phyloP scores from a whole-genome alignment of 2,888 invertebrate species.

The Furcula furcula region DNA sequence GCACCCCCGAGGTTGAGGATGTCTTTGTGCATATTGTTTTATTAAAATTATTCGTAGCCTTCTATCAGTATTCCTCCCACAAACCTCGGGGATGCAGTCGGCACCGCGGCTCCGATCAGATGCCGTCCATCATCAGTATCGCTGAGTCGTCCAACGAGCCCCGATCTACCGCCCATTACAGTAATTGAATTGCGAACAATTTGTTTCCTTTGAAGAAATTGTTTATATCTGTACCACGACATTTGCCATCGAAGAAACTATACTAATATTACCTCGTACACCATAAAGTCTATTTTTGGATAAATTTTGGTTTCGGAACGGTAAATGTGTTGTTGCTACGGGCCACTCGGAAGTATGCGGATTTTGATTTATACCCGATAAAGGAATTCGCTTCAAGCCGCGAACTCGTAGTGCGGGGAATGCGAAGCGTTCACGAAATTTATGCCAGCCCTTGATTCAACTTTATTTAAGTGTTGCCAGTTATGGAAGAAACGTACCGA shows the following conservation, averaged over 20 bases:
- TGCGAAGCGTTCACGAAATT: constrained; percentile 23
- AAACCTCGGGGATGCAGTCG: not conserved
- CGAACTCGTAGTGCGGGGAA: constrained; percentile 28
- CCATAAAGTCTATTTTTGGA: constrained; percentile 14
- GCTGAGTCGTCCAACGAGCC: constrained; percentile 13
- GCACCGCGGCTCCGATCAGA: not conserved
- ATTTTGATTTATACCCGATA: constrained; percentile 41
- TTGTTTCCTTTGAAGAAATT: constrained; percentile 57
- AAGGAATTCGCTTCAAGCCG: constrained; percentile 34
- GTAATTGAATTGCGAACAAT: constrained; percentile 56
- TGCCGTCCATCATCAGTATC: constrained; percentile 19
- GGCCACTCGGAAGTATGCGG: constrained; percentile 30
- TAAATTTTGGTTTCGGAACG: constrained; percentile 5
- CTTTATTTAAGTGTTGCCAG: constrained; percentile 15
- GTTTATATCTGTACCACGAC: constrained; percentile 42
- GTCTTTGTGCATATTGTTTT: not conserved
- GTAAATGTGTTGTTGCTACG: constrained; percentile 9
- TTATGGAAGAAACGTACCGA: not conserved
- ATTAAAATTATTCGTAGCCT: not conserved
- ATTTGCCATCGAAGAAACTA: not conserved
- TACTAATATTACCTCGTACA: constrained; percentile 3
- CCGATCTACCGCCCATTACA: constrained; percentile 43
- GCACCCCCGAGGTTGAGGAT: too few relatives aligned
- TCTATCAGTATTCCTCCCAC: not conserved
- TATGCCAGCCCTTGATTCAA: constrained; percentile 28